A percentile compares a stretch with the other conserved stretches of the same genome.
phyloP scores from a whole-genome alignment of 2,888 invertebrate species.

The Ashinkailepas kermadecensis region DNA sequence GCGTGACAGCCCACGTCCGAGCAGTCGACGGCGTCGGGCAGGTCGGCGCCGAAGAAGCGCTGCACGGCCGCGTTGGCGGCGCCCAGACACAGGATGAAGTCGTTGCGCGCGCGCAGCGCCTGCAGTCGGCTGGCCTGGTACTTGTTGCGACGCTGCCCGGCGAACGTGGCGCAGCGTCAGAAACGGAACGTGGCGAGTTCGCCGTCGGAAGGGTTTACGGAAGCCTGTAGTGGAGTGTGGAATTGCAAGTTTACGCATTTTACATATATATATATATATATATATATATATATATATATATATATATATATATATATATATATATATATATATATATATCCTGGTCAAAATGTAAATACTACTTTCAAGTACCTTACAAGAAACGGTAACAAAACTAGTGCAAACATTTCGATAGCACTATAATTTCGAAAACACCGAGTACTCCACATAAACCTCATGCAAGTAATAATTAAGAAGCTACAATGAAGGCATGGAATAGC shows the following conservation, averaged over 20 bases:
- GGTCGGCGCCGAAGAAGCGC: constrained; percentile 92
- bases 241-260: no score
- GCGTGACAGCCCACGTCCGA: constrained; percentile 95
- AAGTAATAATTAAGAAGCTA: no score
- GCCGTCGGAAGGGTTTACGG: background rate
- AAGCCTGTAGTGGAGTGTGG: background rate
- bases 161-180: background rate
- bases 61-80: constrained; percentile 93
- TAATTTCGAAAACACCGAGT: background rate
- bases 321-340: no score
- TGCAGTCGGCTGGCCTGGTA: constrained; percentile 80
- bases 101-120: constrained; percentile 86
- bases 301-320: no score
- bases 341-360: no score
- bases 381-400: no score
- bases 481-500: no score
- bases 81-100: constrained; percentile 86
- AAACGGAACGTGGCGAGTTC: no score
- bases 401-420: background rate
- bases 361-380: no score
- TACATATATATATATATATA: no score
- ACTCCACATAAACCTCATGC: no score
- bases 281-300: no score
- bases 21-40: constrained; percentile 89
- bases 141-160: constrained; percentile 69